These are phyloP conservation scores for Leptinotarsa defecta DNA, from an alignment of 1,140 invertebrate species.

Conservation along the genomic window DNA sequence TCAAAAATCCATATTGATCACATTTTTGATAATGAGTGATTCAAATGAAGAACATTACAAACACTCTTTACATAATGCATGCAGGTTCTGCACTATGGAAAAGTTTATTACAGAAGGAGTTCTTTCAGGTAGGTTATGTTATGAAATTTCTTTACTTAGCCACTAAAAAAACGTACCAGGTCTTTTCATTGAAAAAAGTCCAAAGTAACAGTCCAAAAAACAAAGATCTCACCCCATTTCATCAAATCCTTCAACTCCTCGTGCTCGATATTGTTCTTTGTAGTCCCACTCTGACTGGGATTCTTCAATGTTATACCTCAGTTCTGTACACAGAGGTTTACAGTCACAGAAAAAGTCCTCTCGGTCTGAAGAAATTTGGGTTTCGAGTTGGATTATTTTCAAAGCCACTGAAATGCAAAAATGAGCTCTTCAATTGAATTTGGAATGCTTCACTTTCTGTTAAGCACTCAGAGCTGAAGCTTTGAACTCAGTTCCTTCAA, in stretches of 20 bases:
- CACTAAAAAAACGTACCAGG: too few species aligned
- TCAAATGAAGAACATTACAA: too few species aligned
- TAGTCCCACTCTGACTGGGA: constrained; percentile 49
- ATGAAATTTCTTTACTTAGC: too few species aligned
- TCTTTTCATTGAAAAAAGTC: background rate
- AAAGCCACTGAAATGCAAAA: background rate
- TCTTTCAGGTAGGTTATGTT: too few species aligned
- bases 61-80: too few species aligned
- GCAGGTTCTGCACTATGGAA: too few species aligned
- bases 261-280: constrained; percentile 10
- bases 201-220: background rate
- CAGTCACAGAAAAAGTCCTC: constrained; percentile 56
- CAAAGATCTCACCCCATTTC: background rate
- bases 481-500: background rate
- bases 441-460: too few species aligned
- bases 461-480: too few species aligned
- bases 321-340: constrained; percentile 51
- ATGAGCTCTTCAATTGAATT: too few species aligned
- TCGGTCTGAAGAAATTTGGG: background rate
- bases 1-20: too few species aligned
- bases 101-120: too few species aligned
- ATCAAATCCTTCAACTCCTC: background rate
- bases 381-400: background rate
- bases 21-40: too few species aligned
- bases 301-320: constrained; percentile 52